Evolutionary conservation across 2,797 vertebrate genomes (phyloP), one percentile per base, ranked within the genome.

Genomic region (Acanthopagrus latus): DNA sequence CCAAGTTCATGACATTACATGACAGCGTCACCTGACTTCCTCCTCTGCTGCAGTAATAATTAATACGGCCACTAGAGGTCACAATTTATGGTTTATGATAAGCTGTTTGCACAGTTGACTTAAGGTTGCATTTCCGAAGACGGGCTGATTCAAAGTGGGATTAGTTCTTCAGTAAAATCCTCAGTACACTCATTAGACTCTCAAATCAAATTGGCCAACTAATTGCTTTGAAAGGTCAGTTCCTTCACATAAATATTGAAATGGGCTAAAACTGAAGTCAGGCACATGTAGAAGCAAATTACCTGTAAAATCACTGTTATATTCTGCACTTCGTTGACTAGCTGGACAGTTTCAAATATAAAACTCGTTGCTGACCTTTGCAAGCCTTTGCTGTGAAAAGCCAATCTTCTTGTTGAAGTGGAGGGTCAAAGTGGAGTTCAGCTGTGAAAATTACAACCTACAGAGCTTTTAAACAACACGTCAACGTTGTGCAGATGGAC

Each of bases 391-490:
- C 17, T 57, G 38, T 41, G 17, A 64, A 38, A 25, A 64, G 44
- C 52, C 3, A 38, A 23, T 5, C 29, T 65, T 48, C 7, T 9
- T 2, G 51, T 29, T 65, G n/a, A 72, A 41, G 27, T 12, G 20
- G 2, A 16, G 16, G 3, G 12, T 69, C 38, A n/a, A 38, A 64
- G 52, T 60, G 7, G 18, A 58, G 18, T 44, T 23, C 20, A 43
- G 13, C 9, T 18, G 33, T 56, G 4, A 38, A 27, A 59, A 65
- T 41, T 13, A 65, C 48, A 84, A 62, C 57, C 21, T 62, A 25
- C 2, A 62, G 23, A 63, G 47, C 56, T 65, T 77, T 69, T 41
- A 71, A 50, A 54, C 18, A 41, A 1, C 11, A 4, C 1, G 2
- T 63, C 51, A 23, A 23, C 33, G 46, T 44, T 29, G 44, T 7